Evolutionary conservation across 1,140 invertebrate species (phyloP).

Genomic region (Tachypleus tridentatus): DNA sequence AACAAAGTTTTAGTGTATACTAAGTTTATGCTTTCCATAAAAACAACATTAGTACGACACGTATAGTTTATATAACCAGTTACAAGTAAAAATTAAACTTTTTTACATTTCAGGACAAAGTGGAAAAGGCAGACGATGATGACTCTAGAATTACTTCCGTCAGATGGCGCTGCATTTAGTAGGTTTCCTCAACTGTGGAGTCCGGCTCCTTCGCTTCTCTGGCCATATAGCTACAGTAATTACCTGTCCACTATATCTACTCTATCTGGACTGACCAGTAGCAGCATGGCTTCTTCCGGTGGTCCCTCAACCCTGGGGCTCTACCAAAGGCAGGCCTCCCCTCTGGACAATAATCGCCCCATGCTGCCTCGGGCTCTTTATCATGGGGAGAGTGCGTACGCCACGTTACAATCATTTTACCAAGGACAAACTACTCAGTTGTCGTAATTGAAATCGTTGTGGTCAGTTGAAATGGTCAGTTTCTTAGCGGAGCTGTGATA

Average conservation of each 20-base stretch:
- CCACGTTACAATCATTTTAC: conserved; percentile 11
- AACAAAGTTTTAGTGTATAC: too few species aligned
- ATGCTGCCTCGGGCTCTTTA: conserved; percentile 14
- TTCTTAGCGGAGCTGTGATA: too few species aligned
- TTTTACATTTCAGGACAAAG: conserved; percentile 15
- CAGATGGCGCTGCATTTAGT: conserved; percentile 6
- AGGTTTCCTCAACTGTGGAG: conserved; percentile 14
- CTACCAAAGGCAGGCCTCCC: conserved; percentile 10
- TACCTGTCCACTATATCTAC: conserved; percentile 19
- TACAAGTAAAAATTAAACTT: too few species aligned
- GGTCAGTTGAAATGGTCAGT: too few species aligned
- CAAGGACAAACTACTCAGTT: conserved; percentile 13
- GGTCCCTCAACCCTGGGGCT: conserved; percentile 9
- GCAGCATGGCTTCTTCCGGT: conserved; percentile 1
- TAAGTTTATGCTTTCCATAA: too few species aligned
- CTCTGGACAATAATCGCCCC: not conserved
- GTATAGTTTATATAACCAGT: too few species aligned
- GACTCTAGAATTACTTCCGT: conserved; percentile 17
- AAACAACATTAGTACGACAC: too few species aligned
- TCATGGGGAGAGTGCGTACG: conserved; percentile 6
- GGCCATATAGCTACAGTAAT: conserved; percentile 18
- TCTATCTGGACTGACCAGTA: conserved; percentile 10
- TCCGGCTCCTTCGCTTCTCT: conserved; percentile 11
- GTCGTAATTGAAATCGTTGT: too few species aligned
- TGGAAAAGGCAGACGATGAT: conserved; percentile 24